Base-by-base conservation (phyloP, 1,140 invertebrate genomes). In the Pantala flavescens region DNA sequence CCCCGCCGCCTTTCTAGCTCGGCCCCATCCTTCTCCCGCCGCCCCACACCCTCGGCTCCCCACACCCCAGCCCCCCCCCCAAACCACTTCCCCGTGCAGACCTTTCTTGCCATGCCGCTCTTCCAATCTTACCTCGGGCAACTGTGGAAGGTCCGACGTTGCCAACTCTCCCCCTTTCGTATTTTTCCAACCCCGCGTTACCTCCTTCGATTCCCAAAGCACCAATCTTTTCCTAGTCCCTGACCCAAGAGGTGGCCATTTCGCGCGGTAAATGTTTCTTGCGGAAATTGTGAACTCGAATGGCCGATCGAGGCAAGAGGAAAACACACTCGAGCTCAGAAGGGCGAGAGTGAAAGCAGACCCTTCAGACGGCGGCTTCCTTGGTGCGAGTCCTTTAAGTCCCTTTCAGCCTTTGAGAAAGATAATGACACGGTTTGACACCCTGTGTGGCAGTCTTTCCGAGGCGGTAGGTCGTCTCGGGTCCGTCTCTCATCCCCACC, bases 181-280 rank as follows among this genome's bases (percentile, higher is more conserved):
- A 82, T 83, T 82, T 79, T 78, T 78, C 80, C 80, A 80, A 82
- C 80, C 77, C 79, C 78, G 78, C 77, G 77, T 12, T 24, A 55
- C 43, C 49, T 5, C 49, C 49, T 63, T 21, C 49, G 12, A 63
- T 63, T 12, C 49, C 49, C 49, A 63, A 63, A 63, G 49, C 49
- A 7, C 49, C 49, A 63, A 63, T 63, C 49, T 63, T 12, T 63
- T 63, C 49, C 49, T 19, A 63, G 49, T 63, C 49, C 49, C 49
- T 21, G 49, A 63, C 49, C 49, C 49, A 63, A 63, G 49, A 19
- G 49, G 49, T 63, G 49, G 49, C 49, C 49, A 63, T 63, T 63
- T 14, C 49, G 12, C 49, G 49, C 12, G 12, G 49, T 12, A 63
- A 63, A 63, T 63, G 49, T 3, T 21, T 63, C 14, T 63, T 63